Evolutionary conservation across 2,888 invertebrate species (phyloP).

Genomic region (Drosophila meridiana): DNA sequence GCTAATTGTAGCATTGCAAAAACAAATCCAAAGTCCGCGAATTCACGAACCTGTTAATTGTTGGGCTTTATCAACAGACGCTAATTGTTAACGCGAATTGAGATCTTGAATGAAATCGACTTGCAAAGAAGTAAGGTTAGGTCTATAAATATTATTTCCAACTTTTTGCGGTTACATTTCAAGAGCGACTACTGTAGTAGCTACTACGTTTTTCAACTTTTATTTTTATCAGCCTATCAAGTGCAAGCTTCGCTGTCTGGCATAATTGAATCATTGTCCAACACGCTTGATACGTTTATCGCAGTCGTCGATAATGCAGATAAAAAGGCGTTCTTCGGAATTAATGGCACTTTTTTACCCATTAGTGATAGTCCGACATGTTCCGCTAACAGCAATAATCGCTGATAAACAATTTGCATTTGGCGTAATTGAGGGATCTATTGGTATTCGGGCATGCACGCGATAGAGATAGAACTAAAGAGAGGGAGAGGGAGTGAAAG

Average conservation of each 20-base stretch:
- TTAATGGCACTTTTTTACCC: neutral
- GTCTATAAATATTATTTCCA: neutral
- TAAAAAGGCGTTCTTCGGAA: neutral
- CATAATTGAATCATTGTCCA: slow-evolving; percentile 1
- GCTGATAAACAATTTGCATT: slow-evolving; percentile 11
- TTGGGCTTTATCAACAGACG: neutral
- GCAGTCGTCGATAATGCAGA: neutral
- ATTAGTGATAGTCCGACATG: slow-evolving; percentile 1
- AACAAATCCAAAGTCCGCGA: slow-evolving; percentile 21
- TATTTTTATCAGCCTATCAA: neutral
- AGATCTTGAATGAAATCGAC: neutral
- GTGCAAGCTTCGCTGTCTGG: neutral
- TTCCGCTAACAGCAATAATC: neutral
- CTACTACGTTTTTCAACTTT: neutral
- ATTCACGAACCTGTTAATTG: slow-evolving; percentile 23
- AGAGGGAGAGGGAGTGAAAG: neutral
- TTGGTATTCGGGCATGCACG: too few relatives aligned
- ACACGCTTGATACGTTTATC: neutral
- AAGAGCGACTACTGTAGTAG: neutral
- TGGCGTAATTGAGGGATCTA: slow-evolving; percentile 2
- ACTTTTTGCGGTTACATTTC: neutral
- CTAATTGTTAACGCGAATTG: slow-evolving; percentile 16
- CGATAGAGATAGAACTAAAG: neutral
- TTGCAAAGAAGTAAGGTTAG: neutral
- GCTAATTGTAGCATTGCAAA: slow-evolving; percentile 38